Evolutionary conservation across 2,888 invertebrate species (phyloP).

Genomic region (Tenthredo scrophulariae): DNA sequence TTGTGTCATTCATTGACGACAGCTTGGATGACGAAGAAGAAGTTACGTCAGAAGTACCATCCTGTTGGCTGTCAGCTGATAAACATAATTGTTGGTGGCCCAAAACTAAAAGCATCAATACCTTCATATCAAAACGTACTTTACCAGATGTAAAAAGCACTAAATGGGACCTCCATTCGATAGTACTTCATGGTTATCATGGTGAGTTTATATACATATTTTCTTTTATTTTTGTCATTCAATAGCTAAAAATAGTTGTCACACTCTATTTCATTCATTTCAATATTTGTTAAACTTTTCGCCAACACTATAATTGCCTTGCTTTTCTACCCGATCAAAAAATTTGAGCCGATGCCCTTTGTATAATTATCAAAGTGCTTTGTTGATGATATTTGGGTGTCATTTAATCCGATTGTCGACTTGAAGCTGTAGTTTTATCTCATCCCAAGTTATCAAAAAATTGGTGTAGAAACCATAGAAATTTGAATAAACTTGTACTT

Average conservation of each 20-base stretch:
- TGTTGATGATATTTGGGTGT: neutral
- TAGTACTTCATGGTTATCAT: neutral
- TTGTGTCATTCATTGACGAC: neutral
- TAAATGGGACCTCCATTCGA: neutral
- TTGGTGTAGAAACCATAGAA: neutral
- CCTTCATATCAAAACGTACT: neutral
- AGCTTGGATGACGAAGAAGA: neutral
- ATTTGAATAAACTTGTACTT: neutral
- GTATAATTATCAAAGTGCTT: neutral
- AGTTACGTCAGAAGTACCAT: neutral
- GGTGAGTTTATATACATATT: too few relatives aligned
- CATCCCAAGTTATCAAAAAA: neutral
- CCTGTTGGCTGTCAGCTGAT: neutral
- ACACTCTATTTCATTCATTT: too few relatives aligned
- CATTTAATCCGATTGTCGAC: too few relatives aligned
- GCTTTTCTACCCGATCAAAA: too few relatives aligned
- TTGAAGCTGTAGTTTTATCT: neutral
- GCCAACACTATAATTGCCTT: too few relatives aligned
- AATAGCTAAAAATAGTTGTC: too few relatives aligned
- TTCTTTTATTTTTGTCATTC: too few relatives aligned
- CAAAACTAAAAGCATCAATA: neutral
- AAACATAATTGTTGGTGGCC: slow-evolving; percentile 16
- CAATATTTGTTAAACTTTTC: too few relatives aligned
- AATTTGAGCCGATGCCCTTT: too few relatives aligned
- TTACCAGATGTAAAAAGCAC: neutral